These are phyloP conservation scores for Eudasyphora cyanicolor DNA, from an alignment of 2,888 invertebrate genomes.

Conservation along the genomic window DNA sequence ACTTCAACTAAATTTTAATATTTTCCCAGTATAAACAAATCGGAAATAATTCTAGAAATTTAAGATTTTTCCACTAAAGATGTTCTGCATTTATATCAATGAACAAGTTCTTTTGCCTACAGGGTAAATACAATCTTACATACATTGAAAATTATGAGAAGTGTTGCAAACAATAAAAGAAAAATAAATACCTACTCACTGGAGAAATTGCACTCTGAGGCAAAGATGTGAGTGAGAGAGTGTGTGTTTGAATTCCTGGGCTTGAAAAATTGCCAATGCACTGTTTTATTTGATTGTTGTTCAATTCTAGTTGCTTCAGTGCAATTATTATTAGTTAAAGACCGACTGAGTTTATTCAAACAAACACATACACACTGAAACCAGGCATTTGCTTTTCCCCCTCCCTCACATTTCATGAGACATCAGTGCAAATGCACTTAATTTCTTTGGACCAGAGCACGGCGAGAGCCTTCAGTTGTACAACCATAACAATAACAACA, in stretches of 20 bases:
- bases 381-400: not conserved
- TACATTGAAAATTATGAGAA: no score
- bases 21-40: no score
- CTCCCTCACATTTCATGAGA: not conserved
- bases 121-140: no score
- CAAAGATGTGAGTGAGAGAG: not conserved
- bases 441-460: no score
- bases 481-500: not conserved
- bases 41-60: no score
- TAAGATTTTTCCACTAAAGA: no score
- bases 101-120: no score
- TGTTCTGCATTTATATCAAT: no score
- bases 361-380: not conserved
- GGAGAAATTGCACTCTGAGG: not conserved
- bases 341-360: not conserved
- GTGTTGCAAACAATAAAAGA: not conserved
- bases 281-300: not conserved
- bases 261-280: not conserved
- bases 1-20: no score
- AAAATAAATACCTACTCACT: no score
- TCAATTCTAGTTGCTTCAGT: not conserved
- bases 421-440: not conserved
- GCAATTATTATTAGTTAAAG: constrained; percentile 22
- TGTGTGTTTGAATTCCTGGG: not conserved
- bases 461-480: no score